Evolutionary conservation across 2,888 invertebrate species (phyloP).

Genomic region (Synanthedon tipuliformis): DNA sequence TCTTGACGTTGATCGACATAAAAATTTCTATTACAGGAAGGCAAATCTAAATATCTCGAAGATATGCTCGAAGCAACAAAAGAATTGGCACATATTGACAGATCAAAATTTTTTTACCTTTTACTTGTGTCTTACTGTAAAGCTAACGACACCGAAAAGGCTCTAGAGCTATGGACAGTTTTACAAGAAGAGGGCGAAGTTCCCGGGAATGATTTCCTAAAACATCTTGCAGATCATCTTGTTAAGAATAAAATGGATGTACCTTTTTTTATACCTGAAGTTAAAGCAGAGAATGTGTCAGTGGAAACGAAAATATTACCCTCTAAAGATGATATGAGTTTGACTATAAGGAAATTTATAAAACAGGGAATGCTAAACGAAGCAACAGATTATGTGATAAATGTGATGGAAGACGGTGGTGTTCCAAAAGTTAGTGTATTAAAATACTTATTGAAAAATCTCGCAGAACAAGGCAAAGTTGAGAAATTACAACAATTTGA

Average conservation of each 20-base stretch:
- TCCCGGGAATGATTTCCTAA: constrained; percentile 77
- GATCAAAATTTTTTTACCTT: constrained; percentile 80
- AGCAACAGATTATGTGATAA: constrained; percentile 68
- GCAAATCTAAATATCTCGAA: constrained; percentile 77
- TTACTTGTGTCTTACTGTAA: constrained; percentile 80
- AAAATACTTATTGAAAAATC: constrained; percentile 72
- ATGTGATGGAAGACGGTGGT: constrained; percentile 59
- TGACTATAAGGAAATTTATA: constrained; percentile 26
- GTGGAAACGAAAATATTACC: not conserved
- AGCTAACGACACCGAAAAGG: constrained; percentile 78
- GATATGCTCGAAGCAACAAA: constrained; percentile 82
- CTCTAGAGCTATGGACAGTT: constrained; percentile 82
- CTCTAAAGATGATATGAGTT: constrained; percentile 26
- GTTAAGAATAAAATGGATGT: constrained; percentile 71
- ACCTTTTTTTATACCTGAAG: constrained; percentile 76
- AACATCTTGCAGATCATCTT: constrained; percentile 74
- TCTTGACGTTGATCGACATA: too few species aligned
- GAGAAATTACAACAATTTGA: constrained; percentile 62
- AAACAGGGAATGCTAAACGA: constrained; percentile 39
- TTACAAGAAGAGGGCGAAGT: constrained; percentile 86
- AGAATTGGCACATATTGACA: constrained; percentile 79
- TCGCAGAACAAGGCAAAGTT: constrained; percentile 50
- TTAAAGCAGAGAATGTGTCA: constrained; percentile 3
- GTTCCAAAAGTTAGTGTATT: constrained; percentile 71
- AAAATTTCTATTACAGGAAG: constrained; percentile 54